phyloP scores from a whole-genome alignment of 2,113 vertebrate genomes.

The Eudyptes chrysolophus region DNA sequence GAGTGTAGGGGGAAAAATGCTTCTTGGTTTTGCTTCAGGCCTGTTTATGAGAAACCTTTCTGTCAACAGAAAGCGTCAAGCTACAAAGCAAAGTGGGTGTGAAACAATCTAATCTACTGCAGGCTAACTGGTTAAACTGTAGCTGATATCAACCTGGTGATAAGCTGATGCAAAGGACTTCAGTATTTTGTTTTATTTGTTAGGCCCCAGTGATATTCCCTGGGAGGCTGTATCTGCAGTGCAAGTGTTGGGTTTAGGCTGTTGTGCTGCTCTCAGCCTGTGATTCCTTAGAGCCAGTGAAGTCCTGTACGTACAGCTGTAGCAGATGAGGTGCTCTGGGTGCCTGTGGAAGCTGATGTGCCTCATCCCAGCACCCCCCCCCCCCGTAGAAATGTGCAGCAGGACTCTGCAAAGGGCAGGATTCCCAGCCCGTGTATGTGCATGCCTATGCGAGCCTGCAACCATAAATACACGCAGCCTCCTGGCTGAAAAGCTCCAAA shows the following conservation, averaged over 20 bases:
- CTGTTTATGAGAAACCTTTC: background rate
- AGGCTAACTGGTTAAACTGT: background rate
- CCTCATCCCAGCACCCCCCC: background rate
- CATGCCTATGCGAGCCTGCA: background rate
- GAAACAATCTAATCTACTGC: background rate
- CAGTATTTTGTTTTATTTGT: background rate
- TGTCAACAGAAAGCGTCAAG: background rate
- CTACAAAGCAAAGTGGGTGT: background rate
- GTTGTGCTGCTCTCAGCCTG: background rate
- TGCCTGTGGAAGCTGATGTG: background rate
- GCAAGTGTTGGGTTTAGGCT: background rate
- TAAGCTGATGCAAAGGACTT: background rate
- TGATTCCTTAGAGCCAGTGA: background rate
- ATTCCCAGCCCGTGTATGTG: background rate
- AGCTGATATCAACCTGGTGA: background rate
- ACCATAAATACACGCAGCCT: background rate
- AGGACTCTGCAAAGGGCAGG: background rate
- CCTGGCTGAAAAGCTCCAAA: background rate
- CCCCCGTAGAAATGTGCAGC: background rate
- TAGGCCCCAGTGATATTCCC: background rate
- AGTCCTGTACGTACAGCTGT: rapidly evolving
- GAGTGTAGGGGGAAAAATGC: background rate
- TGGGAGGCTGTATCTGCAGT: background rate
- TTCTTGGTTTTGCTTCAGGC: background rate
- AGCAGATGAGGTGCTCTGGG: background rate